phyloP scores from a whole-genome alignment of 2,797 vertebrate genomes.

The Acanthurus leucopareius region DNA sequence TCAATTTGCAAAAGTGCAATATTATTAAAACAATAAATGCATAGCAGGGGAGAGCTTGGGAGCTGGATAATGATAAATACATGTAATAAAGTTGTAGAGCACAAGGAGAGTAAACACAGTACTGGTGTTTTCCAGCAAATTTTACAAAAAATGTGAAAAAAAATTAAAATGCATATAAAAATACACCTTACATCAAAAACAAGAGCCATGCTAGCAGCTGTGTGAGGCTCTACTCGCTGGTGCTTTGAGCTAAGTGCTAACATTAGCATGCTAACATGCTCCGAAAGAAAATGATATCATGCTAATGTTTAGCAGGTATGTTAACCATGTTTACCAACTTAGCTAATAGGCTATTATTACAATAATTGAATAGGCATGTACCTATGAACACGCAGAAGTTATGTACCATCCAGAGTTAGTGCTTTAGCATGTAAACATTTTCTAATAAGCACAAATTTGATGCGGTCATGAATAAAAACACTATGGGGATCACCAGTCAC shows the following conservation, averaged over 20 bases:
- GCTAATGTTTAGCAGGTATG: neutral
- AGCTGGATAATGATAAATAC: conserved; percentile 11
- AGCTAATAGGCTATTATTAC: neutral
- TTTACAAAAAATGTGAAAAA: conserved; percentile 15
- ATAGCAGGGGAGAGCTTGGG: conserved; percentile 18
- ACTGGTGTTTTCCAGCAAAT: conserved; percentile 1
- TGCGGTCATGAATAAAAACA: too few relatives aligned
- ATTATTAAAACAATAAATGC: conserved; percentile 33
- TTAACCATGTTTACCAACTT: neutral
- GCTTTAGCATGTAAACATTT: neutral
- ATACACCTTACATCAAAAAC: conserved; percentile 2
- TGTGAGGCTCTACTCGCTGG: neutral
- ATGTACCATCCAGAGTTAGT: neutral
- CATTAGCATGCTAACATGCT: neutral
- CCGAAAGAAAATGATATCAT: neutral
- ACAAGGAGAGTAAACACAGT: conserved; percentile 38
- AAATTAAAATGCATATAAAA: conserved; percentile 1
- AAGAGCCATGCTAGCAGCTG: neutral
- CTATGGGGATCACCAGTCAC: too few relatives aligned
- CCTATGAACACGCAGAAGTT: neutral
- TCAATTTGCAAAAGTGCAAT: conserved; percentile 40
- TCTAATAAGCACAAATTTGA: neutral
- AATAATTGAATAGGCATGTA: neutral
- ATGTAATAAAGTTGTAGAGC: conserved; percentile 53
- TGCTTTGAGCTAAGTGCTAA: conserved; percentile 20